These are phyloP conservation scores for Turritopsis dohrnii DNA, from an alignment of 30 jellyfish, hydroid and myxozoan species.

Conservation along the genomic window DNA sequence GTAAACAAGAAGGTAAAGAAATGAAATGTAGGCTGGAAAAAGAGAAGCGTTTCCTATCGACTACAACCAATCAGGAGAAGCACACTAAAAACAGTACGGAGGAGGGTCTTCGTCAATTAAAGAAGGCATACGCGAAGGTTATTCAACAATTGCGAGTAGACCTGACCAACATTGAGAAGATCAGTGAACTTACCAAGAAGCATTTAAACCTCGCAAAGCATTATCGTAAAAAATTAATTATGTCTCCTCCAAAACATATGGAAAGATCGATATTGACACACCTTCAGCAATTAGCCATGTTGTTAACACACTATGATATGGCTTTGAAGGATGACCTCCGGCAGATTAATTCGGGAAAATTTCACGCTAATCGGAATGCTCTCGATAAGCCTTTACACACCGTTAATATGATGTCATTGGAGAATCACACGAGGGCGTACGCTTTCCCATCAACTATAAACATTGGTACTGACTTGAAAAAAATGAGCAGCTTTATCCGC, in stretches of 20 bases:
- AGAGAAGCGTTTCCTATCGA: too few species aligned
- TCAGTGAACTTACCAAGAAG: neutral
- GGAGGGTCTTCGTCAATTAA: neutral
- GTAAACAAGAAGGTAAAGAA: neutral
- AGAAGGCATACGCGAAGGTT: neutral
- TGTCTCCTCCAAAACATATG: neutral
- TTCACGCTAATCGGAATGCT: neutral
- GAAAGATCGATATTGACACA: neutral
- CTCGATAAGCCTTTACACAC: neutral
- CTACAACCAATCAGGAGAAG: too few species aligned
- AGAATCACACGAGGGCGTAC: too few species aligned
- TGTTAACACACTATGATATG: neutral
- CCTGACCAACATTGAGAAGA: neutral
- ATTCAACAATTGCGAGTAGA: neutral
- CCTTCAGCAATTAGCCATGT: neutral
- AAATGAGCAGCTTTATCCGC: too few species aligned
- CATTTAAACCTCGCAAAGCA: neutral
- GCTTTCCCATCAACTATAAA: too few species aligned
- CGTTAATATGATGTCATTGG: neutral
- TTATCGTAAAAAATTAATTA: neutral
- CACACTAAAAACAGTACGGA: neutral
- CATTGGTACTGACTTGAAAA: too few species aligned
- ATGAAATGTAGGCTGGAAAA: neutral
- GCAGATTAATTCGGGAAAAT: neutral
- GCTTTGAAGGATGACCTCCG: neutral